Conservation (phyloP, 2,113 vertebrate genomes). For the Sturnira hondurensis region DNA sequence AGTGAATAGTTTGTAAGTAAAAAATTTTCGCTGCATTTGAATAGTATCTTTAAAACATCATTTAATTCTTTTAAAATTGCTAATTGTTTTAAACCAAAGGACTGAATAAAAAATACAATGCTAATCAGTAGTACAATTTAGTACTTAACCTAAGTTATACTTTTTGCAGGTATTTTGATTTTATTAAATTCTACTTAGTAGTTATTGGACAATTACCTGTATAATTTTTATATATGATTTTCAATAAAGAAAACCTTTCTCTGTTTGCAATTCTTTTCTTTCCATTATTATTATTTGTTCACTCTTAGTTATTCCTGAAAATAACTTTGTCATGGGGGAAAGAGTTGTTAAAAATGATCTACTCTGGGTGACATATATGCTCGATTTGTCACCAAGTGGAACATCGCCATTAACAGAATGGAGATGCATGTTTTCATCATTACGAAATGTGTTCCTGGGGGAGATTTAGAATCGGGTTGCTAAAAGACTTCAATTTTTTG, state of each 20-base stretch:
- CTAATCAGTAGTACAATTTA: neutral
- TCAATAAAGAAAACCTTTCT: neutral
- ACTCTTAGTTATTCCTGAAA: neutral
- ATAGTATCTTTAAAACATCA: neutral
- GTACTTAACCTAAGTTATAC: neutral
- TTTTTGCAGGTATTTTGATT: neutral
- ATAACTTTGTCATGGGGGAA: neutral
- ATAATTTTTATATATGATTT: neutral
- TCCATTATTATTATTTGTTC: neutral
- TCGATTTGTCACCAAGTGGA: neutral
- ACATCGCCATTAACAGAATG: neutral
- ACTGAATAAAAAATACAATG: neutral
- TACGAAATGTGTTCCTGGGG: neutral
- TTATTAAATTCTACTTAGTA: neutral
- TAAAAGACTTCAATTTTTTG: neutral
- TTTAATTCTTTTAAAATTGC: neutral
- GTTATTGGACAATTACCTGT: neutral
- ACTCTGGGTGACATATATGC: neutral
- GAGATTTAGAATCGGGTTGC: neutral
- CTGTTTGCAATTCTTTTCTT: neutral
- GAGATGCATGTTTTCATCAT: neutral
- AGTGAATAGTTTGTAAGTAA: neutral
- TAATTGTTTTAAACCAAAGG: neutral
- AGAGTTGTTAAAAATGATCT: neutral
- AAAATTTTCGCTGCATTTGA: neutral